Conservation (phyloP, 2,888 invertebrate genomes). For the Phortica magna region DNA sequence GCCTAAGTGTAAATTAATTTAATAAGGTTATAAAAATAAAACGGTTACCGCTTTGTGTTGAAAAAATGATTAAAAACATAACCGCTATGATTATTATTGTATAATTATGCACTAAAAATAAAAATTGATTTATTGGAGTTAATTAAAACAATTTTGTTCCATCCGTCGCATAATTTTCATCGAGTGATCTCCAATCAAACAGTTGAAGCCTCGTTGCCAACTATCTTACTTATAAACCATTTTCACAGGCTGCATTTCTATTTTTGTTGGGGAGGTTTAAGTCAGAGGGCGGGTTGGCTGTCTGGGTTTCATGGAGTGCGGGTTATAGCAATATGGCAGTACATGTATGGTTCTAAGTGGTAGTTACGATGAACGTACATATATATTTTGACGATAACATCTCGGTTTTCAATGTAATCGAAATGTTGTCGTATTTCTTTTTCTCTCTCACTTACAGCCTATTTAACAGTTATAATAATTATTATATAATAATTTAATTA, state of each 20-base stretch:
- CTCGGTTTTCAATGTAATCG: too few species aligned
- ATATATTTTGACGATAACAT: neutral
- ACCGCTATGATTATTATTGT: conserved; percentile 44
- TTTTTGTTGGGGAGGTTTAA: neutral
- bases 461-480: neutral
- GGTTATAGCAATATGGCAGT: conserved; percentile 69
- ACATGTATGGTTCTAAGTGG: conserved; percentile 48
- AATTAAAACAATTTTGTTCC: neutral
- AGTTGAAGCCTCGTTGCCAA: conserved; percentile 7
- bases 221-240: neutral
- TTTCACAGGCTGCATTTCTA: neutral
- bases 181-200: too few species aligned
- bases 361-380: neutral
- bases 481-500: neutral
- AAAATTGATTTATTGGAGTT: conserved; percentile 35
- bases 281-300: neutral
- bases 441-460: neutral
- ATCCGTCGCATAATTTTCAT: neutral
- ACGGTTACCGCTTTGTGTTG: conserved; percentile 54
- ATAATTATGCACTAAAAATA: conserved; percentile 51
- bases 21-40: conserved; percentile 44
- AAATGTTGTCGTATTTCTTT: too few species aligned
- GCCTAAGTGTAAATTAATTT: conserved; percentile 63
- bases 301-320: conserved; percentile 47
- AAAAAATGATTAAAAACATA: conserved; percentile 43